phyloP scores from a whole-genome alignment of 2,888 invertebrate genomes.

The Phaonia tiefii region DNA sequence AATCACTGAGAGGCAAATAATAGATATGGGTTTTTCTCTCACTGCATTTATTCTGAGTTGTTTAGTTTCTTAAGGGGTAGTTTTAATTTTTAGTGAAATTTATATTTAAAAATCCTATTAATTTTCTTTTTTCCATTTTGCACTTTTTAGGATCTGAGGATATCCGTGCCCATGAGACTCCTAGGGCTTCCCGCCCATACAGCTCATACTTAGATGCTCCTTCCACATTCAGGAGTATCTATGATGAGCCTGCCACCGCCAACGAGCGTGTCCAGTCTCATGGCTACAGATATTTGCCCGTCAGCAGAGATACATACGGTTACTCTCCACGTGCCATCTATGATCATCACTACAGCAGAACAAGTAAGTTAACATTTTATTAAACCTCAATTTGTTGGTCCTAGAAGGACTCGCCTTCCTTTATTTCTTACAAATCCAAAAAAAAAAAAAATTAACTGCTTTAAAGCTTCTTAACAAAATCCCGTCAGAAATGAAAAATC shows the following conservation, averaged over 20 bases:
- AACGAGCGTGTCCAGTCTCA: conserved; percentile 92
- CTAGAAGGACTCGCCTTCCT: too few relatives aligned
- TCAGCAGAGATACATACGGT: conserved; percentile 94
- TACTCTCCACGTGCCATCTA: conserved; percentile 94
- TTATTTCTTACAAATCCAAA: background rate
- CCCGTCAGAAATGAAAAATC: background rate
- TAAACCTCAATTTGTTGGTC: too few relatives aligned
- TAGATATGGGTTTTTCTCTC: conserved; percentile 36
- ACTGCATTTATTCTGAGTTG: conserved; percentile 21
- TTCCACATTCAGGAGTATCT: conserved; percentile 91
- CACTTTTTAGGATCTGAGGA: conserved; percentile 89
- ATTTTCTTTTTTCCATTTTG: conserved; percentile 23
- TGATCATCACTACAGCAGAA: conserved; percentile 92
- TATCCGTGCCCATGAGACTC: conserved; percentile 92
- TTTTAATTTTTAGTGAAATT: background rate
- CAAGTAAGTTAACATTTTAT: conserved; percentile 94
- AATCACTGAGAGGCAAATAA: conserved; percentile 5
- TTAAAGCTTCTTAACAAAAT: conserved; percentile 38
- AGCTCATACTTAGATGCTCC: conserved; percentile 88
- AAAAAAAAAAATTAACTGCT: conserved; percentile 11
- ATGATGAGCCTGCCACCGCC: conserved; percentile 90
- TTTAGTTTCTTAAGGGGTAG: too few relatives aligned
- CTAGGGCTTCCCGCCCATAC: conserved; percentile 85
- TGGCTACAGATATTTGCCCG: conserved; percentile 94
- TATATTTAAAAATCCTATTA: background rate